Percentiles rank a stretch among this genome's conserved stretches.
phyloP scores from a whole-genome alignment of 2,113 vertebrate species.

The Numida meleagris region DNA sequence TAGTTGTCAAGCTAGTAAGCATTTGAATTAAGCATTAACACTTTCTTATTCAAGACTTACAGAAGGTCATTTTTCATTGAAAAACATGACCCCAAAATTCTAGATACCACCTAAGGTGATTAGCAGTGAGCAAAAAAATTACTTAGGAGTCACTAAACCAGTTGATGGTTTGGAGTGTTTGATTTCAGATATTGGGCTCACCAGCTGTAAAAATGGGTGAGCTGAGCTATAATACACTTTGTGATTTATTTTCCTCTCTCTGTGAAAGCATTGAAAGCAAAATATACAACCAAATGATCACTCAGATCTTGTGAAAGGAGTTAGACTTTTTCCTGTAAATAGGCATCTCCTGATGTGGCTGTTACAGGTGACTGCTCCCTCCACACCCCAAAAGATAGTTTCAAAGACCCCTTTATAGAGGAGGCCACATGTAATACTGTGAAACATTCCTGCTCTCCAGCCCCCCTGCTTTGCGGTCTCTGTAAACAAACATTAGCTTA shows the following conservation, averaged over 20 bases:
- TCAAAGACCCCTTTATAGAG: constrained; percentile 47
- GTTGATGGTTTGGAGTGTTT: neutral
- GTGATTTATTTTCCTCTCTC: constrained; percentile 33
- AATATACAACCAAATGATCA: neutral
- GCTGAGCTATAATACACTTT: constrained; percentile 5
- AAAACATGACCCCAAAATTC: neutral
- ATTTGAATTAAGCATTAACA: neutral
- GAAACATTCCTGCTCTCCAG: constrained; percentile 48
- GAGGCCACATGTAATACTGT: neutral
- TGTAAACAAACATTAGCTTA: constrained; percentile 63
- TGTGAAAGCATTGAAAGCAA: constrained; percentile 20
- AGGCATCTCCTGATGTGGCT: constrained; percentile 40
- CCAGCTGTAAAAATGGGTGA: constrained; percentile 49
- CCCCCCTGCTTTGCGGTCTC: constrained; percentile 42
- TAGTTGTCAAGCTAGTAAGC: neutral
- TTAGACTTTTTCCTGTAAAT: constrained; percentile 11
- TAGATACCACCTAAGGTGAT: neutral
- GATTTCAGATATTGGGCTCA: neutral
- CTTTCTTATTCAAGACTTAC: neutral
- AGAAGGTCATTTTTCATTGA: neutral
- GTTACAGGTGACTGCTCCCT: constrained; percentile 13
- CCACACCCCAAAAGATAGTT: neutral
- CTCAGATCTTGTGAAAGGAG: neutral
- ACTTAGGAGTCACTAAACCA: neutral
- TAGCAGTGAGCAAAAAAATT: neutral